These are phyloP conservation scores for Barbus barbus DNA, from an alignment of 2,113 vertebrate genomes.

Conservation along the genomic window DNA sequence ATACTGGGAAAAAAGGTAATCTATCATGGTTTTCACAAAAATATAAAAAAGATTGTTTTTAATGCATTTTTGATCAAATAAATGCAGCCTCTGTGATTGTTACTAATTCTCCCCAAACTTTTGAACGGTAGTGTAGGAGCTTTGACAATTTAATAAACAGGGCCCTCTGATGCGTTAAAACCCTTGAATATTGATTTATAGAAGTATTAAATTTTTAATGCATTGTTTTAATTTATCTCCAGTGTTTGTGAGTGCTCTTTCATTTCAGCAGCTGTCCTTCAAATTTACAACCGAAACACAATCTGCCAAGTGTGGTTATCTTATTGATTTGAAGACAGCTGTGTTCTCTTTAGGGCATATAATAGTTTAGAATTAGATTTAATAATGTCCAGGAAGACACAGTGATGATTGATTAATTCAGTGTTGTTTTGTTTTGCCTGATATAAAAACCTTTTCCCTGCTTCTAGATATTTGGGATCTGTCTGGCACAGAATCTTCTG, in stretches of 20 bases:
- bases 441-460: not conserved
- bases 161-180: not conserved
- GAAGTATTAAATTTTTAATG: not conserved
- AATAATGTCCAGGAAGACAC: not conserved
- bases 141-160: no score
- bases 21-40: no score
- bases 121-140: no score
- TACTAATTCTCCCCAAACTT: no score
- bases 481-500: conserved; percentile 97
- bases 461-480: conserved; percentile 95
- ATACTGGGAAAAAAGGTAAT: no score
- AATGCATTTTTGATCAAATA: no score
- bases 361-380: not conserved
- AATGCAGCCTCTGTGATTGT: no score
- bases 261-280: not conserved
- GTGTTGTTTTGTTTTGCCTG: not conserved
- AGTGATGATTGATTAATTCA: not conserved
- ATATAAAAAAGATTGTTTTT: no score
- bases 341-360: not conserved
- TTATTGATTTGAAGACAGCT: conserved; percentile 1
- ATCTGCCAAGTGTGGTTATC: not conserved
- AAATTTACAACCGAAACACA: not conserved
- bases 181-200: not conserved
- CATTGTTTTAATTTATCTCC: not conserved
- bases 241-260: conserved; percentile 5